Conservation (phyloP, 1,140 invertebrate genomes). For the Artemia franciscana region DNA sequence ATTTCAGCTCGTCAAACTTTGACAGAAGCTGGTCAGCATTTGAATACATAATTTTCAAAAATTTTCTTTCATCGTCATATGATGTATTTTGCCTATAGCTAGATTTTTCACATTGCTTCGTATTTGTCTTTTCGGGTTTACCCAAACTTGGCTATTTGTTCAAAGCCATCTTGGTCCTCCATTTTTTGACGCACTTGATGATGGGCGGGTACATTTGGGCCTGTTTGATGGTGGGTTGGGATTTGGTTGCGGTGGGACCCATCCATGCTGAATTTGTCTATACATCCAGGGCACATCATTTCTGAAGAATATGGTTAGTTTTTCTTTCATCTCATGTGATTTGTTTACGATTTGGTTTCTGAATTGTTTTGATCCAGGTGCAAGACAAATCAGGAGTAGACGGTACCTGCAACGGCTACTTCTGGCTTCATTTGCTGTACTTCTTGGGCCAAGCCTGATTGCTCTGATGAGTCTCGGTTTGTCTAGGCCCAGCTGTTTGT, state of each 20-base stretch:
- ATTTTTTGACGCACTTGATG: neutral
- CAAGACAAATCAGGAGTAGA: no score
- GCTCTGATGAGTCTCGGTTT: no score
- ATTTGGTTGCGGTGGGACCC: neutral
- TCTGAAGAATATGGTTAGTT: neutral
- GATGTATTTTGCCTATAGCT: no score
- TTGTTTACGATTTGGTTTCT: neutral
- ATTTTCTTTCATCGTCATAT: no score
- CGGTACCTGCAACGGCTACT: no score
- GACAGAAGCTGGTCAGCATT: no score
- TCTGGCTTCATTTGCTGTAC: no score
- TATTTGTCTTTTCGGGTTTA: neutral
- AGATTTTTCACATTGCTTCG: neutral
- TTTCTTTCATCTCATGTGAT: neutral
- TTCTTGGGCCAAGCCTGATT: no score
- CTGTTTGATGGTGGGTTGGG: neutral
- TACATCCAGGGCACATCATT: neutral
- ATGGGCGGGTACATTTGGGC: neutral
- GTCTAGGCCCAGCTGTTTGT: no score
- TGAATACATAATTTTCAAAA: no score
- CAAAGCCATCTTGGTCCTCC: neutral
- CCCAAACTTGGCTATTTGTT: neutral
- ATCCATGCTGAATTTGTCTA: neutral
- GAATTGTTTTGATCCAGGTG: neutral
- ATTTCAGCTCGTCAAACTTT: no score